phyloP scores from a whole-genome alignment of 2,113 vertebrate genomes.

The Chascanopsetta lugubris region DNA sequence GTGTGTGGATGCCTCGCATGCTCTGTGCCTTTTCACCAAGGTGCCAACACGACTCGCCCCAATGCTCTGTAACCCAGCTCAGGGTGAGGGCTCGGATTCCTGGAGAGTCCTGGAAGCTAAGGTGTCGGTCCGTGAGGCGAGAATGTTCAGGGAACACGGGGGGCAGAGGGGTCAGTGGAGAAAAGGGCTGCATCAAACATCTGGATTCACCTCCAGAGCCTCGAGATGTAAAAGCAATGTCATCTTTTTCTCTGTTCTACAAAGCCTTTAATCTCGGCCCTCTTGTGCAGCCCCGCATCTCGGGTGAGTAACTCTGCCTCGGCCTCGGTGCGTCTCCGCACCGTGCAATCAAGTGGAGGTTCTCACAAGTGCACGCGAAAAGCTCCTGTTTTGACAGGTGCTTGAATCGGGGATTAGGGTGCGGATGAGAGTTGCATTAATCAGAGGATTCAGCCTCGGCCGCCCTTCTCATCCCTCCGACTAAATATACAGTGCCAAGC shows the following conservation, averaged over 20 bases:
- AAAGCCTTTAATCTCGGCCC: conserved; percentile 57
- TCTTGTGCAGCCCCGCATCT: conserved; percentile 10
- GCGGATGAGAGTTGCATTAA: conserved; percentile 69
- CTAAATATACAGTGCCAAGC: conserved; percentile 58
- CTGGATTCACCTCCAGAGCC: conserved; percentile 14
- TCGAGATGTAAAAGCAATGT: not conserved
- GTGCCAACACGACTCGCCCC: conserved; percentile 53
- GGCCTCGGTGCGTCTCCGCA: conserved; percentile 27
- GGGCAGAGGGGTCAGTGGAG: not conserved
- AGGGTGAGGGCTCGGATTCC: conserved; percentile 18
- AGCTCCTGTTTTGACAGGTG: conserved; percentile 78
- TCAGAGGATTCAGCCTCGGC: conserved; percentile 56
- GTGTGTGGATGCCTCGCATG: conserved; percentile 44
- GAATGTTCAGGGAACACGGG: not conserved
- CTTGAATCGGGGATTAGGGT: conserved; percentile 69
- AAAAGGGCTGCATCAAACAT: conserved; percentile 16
- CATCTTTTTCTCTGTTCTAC: conserved; percentile 17
- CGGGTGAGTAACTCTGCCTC: conserved; percentile 5
- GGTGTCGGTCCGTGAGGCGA: conserved; percentile 1
- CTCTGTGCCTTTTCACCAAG: conserved; percentile 40
- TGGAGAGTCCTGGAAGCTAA: conserved; percentile 19
- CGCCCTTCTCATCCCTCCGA: conserved; percentile 52
- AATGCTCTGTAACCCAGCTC: conserved; percentile 45
- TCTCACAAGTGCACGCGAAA: conserved; percentile 48
- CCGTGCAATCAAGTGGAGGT: conserved; percentile 41